Evolutionary conservation across 2,888 invertebrate species (phyloP).

Genomic region (Rotaria sp.): DNA sequence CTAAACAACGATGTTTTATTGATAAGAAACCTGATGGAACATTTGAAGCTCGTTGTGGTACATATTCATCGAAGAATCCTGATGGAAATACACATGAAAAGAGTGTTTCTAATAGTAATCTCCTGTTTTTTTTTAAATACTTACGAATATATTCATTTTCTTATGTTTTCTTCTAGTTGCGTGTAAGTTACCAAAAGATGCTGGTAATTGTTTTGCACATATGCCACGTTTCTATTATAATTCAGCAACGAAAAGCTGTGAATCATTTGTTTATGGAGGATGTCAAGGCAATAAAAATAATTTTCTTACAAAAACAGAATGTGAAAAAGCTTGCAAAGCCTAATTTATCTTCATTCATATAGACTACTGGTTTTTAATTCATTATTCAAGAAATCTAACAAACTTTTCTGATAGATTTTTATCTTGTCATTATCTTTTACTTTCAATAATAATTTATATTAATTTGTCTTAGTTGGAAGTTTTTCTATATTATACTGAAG

Average conservation of each 20-base stretch:
- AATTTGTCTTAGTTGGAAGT: no score
- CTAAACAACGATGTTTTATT: not conserved
- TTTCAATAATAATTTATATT: no score
- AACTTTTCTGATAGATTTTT: not conserved
- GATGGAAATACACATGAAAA: not conserved
- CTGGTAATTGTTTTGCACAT: not conserved
- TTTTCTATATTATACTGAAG: no score
- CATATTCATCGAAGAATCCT: not conserved
- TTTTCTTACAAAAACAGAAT: conserved; percentile 41
- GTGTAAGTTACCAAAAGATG: not conserved
- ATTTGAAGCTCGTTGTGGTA: not conserved
- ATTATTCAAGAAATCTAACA: no score
- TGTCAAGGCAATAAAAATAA: conserved; percentile 42
- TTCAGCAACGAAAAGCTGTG: not conserved
- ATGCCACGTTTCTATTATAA: not conserved
- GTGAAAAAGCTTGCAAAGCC: conserved; percentile 35
- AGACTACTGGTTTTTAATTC: no score
- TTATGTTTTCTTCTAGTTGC: not conserved
- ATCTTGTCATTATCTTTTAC: not conserved
- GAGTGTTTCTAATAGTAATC: not conserved
- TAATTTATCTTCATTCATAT: not conserved
- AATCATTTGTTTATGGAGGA: not conserved
- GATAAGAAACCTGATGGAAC: not conserved
- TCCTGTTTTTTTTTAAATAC: not conserved
- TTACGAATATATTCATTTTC: not conserved